A percentile compares a stretch with the other conserved stretches of the same genome.
These are phyloP conservation scores for Siniperca scherzeri DNA, from an alignment of 2,797 vertebrate species.

Conservation along the genomic window DNA sequence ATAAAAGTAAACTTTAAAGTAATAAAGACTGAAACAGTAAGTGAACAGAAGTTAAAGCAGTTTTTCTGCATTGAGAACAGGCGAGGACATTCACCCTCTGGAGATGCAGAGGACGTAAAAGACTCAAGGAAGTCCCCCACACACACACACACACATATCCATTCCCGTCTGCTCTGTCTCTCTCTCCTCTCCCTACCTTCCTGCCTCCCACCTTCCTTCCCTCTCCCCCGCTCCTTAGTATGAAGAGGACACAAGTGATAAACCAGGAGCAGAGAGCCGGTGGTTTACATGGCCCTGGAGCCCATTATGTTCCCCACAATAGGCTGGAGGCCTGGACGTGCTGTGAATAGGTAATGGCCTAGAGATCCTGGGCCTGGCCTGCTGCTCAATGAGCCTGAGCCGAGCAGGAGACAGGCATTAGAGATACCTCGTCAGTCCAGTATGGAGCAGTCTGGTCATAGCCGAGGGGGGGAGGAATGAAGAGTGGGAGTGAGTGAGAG, in stretches of 20 bases:
- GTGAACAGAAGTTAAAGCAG: conserved; percentile 48
- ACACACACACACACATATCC: conserved; percentile 13
- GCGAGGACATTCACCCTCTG: conserved; percentile 55
- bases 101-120: conserved; percentile 64
- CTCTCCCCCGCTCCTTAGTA: conserved; percentile 59
- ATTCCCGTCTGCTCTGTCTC: conserved; percentile 31
- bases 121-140: conserved; percentile 52
- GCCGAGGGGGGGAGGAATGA: conserved; percentile 27
- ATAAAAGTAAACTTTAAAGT: conserved; percentile 59
- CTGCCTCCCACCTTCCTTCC: conserved; percentile 55
- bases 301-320: conserved; percentile 85
- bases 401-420: conserved; percentile 69
- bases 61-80: conserved; percentile 56
- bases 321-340: conserved; percentile 78
- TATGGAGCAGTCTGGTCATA: conserved; percentile 57
- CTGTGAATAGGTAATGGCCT: conserved; percentile 82
- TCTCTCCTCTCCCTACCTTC: conserved; percentile 32
- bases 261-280: conserved; percentile 78
- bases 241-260: conserved; percentile 81
- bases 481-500: conserved; percentile 47
- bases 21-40: conserved; percentile 45
- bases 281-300: conserved; percentile 81
- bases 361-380: conserved; percentile 74
- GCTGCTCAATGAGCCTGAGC: conserved; percentile 80
- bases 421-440: conserved; percentile 65